Percentiles rank a stretch among this genome's conserved stretches.
phyloP scores from a whole-genome alignment of 2,113 vertebrate species.

The Morone chrysops region DNA sequence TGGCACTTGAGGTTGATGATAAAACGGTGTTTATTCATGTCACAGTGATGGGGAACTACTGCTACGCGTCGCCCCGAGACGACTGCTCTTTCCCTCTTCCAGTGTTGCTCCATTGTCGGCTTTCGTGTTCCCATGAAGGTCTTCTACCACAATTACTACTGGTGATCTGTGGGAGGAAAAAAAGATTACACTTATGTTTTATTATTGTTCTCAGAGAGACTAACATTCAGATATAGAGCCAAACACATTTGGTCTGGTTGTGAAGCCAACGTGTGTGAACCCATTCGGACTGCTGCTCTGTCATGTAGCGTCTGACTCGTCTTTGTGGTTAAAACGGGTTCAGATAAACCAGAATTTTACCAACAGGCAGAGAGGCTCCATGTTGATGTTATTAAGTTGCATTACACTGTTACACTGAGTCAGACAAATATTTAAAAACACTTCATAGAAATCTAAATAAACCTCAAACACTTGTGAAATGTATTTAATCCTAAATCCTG shows the following conservation, averaged over 20 bases:
- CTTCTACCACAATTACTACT: constrained; percentile 10
- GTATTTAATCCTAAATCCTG: too few relatives aligned
- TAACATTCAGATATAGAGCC: background rate
- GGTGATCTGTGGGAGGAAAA: constrained; percentile 32
- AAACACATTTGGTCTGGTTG: background rate
- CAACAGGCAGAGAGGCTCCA: too few relatives aligned
- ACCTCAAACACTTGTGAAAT: too few relatives aligned
- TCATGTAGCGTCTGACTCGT: background rate
- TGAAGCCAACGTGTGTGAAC: background rate
- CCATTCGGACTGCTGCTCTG: background rate
- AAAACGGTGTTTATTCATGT: background rate
- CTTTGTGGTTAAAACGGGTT: background rate
- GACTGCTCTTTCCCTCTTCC: background rate
- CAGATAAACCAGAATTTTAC: too few relatives aligned
- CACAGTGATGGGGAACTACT: background rate
- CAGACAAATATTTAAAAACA: too few relatives aligned
- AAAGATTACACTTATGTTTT: background rate
- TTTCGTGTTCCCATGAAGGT: background rate
- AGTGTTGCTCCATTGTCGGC: background rate
- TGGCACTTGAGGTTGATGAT: constrained; percentile 3
- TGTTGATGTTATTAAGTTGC: too few relatives aligned
- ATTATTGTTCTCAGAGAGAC: background rate
- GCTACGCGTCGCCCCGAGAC: background rate
- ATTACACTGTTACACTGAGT: too few relatives aligned
- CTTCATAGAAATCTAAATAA: too few relatives aligned